phyloP scores from a whole-genome alignment of 2,113 vertebrate genomes.

The Phylloscopus trochiloides region DNA sequence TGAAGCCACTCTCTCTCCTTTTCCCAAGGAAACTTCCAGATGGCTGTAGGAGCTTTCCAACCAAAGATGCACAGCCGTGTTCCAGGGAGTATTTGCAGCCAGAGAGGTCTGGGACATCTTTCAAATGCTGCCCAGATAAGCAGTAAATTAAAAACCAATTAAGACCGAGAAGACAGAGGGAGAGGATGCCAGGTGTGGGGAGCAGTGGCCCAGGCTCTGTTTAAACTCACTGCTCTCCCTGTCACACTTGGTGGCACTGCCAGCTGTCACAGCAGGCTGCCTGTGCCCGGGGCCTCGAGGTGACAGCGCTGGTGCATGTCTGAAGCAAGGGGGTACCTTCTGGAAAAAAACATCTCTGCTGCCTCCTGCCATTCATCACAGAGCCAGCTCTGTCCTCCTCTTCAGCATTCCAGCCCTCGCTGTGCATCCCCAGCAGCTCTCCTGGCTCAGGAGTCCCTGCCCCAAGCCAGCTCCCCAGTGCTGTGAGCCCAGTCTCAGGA shows the following conservation, averaged over 20 bases:
- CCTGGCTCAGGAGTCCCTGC: not conserved
- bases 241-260: not conserved
- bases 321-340: not conserved
- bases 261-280: not conserved
- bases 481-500: not conserved
- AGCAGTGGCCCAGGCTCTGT: not conserved
- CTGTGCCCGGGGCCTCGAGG: constrained; percentile 18
- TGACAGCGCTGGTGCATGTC: constrained; percentile 24
- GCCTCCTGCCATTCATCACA: not conserved
- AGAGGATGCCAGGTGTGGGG: not conserved
- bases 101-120: not conserved
- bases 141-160: constrained; percentile 38
- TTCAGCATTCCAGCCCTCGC: not conserved
- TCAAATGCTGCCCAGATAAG: not conserved
- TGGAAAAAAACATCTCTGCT: not conserved
- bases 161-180: not conserved
- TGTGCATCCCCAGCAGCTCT: not conserved
- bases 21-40: not conserved
- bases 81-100: not conserved
- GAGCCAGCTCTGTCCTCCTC: not conserved
- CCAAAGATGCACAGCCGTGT: not conserved
- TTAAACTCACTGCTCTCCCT: not conserved
- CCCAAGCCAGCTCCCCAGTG: not conserved
- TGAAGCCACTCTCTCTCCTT: not conserved
- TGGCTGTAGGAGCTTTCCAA: not conserved